Percentiles rank a stretch among this genome's conserved stretches.
Evolutionary conservation across 2,113 vertebrate genomes (phyloP).

Genomic region (Carassius auratus): DNA sequence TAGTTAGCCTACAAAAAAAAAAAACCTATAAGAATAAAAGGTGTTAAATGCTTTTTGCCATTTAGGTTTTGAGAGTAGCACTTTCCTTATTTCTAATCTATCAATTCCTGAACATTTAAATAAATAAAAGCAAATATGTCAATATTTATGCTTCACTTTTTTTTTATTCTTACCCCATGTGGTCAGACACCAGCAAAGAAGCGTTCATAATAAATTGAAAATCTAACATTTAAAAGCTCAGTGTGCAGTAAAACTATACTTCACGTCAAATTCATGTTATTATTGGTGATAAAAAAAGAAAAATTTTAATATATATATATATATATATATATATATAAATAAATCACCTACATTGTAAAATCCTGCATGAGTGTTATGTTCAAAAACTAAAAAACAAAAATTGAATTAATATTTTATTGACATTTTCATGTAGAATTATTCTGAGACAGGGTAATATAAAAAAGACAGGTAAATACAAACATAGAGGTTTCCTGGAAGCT

Average conservation of each 20-base stretch:
- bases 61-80: neutral
- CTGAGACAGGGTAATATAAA: constrained; percentile 47
- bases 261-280: neutral
- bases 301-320: too few relatives aligned
- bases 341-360: neutral
- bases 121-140: neutral
- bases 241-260: neutral
- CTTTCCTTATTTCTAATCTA: neutral
- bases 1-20: neutral
- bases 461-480: constrained; percentile 51
- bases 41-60: neutral
- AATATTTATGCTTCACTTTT: neutral
- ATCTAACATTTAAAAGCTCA: neutral
- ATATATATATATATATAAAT: too few relatives aligned
- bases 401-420: constrained; percentile 55
- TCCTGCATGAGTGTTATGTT: neutral
- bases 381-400: neutral
- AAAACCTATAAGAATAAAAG: neutral
- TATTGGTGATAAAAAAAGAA: neutral
- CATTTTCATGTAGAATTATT: constrained; percentile 42
- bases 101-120: neutral
- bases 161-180: neutral
- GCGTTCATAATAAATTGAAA: neutral
- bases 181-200: neutral
- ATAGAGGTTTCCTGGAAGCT: constrained; percentile 18